Percentiles rank a stretch among this genome's conserved stretches.
Evolutionary conservation across 2,113 vertebrate genomes (phyloP).

Genomic region (Puma concolor): DNA sequence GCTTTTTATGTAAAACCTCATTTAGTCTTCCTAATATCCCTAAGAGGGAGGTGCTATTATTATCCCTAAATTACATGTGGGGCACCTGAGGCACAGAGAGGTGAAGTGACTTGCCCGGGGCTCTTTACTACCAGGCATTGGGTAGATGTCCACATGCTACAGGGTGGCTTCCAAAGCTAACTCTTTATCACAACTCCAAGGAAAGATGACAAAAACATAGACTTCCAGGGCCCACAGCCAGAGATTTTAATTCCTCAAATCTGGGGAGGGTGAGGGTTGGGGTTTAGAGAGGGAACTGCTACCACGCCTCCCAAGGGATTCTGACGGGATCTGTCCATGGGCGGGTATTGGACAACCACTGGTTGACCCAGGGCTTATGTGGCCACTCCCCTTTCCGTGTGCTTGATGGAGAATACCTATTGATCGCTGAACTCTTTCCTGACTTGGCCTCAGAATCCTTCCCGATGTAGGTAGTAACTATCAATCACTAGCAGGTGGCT

Average conservation of each 20-base stretch:
- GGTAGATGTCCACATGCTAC: fast-evolving
- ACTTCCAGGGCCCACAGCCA: not conserved
- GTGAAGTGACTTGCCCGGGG: not conserved
- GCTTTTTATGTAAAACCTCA: not conserved
- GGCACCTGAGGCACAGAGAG: not conserved
- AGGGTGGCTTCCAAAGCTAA: not conserved
- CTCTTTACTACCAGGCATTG: too few species aligned
- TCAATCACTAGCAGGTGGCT: not conserved
- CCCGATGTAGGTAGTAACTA: not conserved
- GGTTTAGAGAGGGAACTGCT: not conserved
- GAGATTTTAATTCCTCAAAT: not conserved
- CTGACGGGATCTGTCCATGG: fast-evolving
- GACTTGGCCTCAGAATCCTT: not conserved
- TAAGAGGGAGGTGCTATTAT: not conserved
- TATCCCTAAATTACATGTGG: not conserved
- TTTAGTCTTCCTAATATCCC: not conserved
- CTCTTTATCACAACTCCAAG: not conserved
- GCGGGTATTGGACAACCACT: not conserved
- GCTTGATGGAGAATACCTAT: not conserved
- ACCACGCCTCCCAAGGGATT: not conserved
- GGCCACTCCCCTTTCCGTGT: fast-evolving
- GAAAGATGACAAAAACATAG: not conserved
- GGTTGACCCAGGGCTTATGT: fast-evolving
- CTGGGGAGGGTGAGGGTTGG: not conserved
- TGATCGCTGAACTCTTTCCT: not conserved